Evolutionary conservation across 2,888 invertebrate genomes (phyloP).

Genomic region (Ramazzottius varieornatus): DNA sequence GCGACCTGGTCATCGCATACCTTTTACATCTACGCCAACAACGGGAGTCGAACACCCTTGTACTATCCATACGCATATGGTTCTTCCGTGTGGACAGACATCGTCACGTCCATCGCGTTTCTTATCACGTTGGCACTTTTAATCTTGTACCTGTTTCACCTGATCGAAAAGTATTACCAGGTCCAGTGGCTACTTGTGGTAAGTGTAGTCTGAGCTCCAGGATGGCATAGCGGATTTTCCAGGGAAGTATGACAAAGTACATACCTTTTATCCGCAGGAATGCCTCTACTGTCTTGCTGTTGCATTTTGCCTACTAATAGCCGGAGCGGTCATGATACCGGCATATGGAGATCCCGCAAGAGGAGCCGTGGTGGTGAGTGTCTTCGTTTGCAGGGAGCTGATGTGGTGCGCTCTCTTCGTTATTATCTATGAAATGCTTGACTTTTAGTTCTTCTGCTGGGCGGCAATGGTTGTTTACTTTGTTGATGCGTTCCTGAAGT

Average conservation of each 20-base stretch:
- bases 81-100: constrained; percentile 38
- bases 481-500: neutral
- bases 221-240: no score
- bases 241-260: no score
- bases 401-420: no score
- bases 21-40: neutral
- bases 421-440: neutral
- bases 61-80: constrained; percentile 22
- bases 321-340: constrained; percentile 1
- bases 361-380: neutral
- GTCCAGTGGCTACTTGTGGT: constrained; percentile 63
- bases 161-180: constrained; percentile 53
- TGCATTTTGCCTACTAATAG: neutral
- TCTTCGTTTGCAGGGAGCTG: no score
- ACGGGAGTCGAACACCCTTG: neutral
- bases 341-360: neutral
- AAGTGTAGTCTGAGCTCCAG: no score
- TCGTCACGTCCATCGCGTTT: constrained; percentile 44
- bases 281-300: neutral
- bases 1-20: neutral
- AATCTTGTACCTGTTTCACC: constrained; percentile 52
- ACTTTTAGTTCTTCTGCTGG: neutral
- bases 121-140: constrained; percentile 56
- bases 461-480: neutral
- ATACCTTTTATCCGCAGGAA: neutral